Evolutionary conservation across 2,113 vertebrate genomes (phyloP).

Genomic region (Lota lota): DNA sequence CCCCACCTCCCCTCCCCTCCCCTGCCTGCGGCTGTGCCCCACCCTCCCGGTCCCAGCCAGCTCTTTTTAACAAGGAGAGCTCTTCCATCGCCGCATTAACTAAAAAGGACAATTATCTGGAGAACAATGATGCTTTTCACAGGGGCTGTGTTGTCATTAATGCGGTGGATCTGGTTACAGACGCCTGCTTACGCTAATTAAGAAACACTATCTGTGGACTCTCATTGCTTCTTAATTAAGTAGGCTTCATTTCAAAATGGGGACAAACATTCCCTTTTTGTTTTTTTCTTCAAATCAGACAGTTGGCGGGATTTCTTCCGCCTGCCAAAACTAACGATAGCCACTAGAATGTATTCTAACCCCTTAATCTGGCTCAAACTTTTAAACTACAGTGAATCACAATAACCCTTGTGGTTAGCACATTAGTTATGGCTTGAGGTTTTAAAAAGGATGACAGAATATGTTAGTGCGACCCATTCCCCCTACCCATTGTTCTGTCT

Average conservation of each 20-base stretch:
- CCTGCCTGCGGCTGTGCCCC: conserved; percentile 69
- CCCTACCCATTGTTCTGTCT: too few relatives aligned
- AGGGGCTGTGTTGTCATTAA: conserved; percentile 79
- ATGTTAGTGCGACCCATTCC: too few relatives aligned
- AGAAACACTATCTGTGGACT: conserved; percentile 77
- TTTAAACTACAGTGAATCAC: conserved; percentile 7
- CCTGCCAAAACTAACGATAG: conserved; percentile 14
- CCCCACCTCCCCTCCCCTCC: conserved; percentile 41
- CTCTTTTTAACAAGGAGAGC: conserved; percentile 76
- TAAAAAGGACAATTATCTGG: conserved; percentile 83
- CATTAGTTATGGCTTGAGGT: too few relatives aligned
- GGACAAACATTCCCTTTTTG: conserved; percentile 53
- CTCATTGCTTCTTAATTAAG: conserved; percentile 80
- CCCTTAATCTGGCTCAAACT: too few relatives aligned
- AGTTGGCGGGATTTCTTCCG: conserved; percentile 24
- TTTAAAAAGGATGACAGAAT: too few relatives aligned
- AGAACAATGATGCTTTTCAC: conserved; percentile 84
- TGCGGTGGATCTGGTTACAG: conserved; percentile 79
- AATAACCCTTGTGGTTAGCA: neutral
- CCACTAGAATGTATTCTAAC: neutral
- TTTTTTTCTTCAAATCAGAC: conserved; percentile 22
- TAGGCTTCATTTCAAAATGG: conserved; percentile 72
- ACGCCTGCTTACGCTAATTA: conserved; percentile 80
- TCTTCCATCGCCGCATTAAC: conserved; percentile 75
- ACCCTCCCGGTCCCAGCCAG: conserved; percentile 66